A percentile compares a stretch with the other conserved stretches of the same genome.
Conservation (phyloP, 2,797 vertebrate genomes). For the Cryptoblepharus egeriae region DNA sequence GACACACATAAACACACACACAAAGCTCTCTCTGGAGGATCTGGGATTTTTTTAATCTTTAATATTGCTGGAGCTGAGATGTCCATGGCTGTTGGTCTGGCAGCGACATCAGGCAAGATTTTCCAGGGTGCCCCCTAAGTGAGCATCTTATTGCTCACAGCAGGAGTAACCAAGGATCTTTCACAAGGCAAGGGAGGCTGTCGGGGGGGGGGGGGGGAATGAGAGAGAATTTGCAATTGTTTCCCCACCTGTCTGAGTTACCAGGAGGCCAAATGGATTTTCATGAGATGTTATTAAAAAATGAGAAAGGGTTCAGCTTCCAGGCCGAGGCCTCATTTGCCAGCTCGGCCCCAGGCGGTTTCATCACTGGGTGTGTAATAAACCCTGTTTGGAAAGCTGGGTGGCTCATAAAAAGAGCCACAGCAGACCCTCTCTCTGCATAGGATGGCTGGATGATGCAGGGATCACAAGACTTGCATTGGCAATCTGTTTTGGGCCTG, state of each 20-base stretch:
- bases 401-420: constrained; percentile 44
- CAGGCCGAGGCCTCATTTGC: constrained; percentile 56
- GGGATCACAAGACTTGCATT: constrained; percentile 20
- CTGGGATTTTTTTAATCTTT: not conserved
- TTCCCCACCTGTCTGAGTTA: constrained; percentile 67
- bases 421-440: constrained; percentile 39
- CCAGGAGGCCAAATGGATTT: constrained; percentile 68
- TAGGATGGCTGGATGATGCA: not conserved
- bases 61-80: fast-evolving
- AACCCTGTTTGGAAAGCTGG: constrained; percentile 54
- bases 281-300: constrained; percentile 69
- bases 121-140: fast-evolving
- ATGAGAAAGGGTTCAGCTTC: constrained; percentile 64
- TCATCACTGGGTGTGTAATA: constrained; percentile 65
- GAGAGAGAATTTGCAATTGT: constrained; percentile 37
- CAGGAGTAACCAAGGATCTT: too few relatives aligned
- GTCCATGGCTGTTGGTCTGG: fast-evolving
- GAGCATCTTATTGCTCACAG: not conserved
- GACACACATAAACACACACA: not conserved
- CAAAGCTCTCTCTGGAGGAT: fast-evolving
- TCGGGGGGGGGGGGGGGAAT: constrained; percentile 5
- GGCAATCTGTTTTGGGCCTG: not conserved
- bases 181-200: fast-evolving
- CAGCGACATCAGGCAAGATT: fast-evolving
- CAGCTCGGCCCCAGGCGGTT: constrained; percentile 67